Evolutionary conservation across 2,888 invertebrate species (phyloP), one percentile per base, ranked within the genome.

Genomic region (Himalopsyche anomala): DNA sequence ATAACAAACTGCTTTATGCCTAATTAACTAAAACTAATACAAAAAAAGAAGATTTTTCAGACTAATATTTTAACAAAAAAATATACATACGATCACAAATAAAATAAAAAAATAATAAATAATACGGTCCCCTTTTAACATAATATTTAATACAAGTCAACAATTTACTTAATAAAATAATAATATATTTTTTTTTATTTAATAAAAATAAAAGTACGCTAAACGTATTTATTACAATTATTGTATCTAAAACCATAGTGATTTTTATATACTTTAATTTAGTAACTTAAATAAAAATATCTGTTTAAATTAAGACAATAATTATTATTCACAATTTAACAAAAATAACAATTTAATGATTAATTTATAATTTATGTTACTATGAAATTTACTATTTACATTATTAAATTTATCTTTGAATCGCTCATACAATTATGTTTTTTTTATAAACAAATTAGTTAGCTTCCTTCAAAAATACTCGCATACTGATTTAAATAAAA

Each of bases 121-220:
- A 74, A 74, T 74, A 36, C 74, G 74, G 74, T 38, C 28, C 74
- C 74, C 74, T 74, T 62, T 74, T 74, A 74, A 74, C 74, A 74
- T 74, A 74, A 74, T 74, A 36, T 36, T 74, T 74, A 74, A 74
- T 74, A 74, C 74, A 74, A 74, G 36, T 36, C 28, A 74, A 38
- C 74, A 74, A 74, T 74, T 74, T 74, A 74, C 36, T 36, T 36
- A 74, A 28, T 28, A 62, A 62, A 62, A 62, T 62, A 74, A 74
- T 74, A 74, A 74, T 74, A 38, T 74, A 12, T 38, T 12, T 36
- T 74, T 36, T 74, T 36, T 36, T 36, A 74, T 74, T 74, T 74
- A 74, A 74, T 74, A 74, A 74, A 74, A 74, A 74, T 74, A 74
- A 74, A 74, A 74, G 74, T 74, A 74, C 74, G 74, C 74, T 74